phyloP scores from a whole-genome alignment of 30 jellyfish, hydroid and myxozoan species.

The Catostylus mosaicus region DNA sequence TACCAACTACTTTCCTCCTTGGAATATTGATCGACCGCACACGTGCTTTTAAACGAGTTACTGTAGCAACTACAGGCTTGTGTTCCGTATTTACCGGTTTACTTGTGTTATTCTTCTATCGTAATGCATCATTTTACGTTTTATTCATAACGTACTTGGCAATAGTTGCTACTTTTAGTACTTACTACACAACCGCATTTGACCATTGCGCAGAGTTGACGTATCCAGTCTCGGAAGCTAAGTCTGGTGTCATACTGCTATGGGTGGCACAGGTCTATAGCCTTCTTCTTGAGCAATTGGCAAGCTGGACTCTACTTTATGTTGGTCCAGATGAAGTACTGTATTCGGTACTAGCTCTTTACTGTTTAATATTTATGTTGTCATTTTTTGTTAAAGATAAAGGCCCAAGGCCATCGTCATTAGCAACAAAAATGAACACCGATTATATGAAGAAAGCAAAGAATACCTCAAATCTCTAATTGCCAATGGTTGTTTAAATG shows the following conservation, averaged over 20 bases:
- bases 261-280: constrained; percentile 66
- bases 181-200: constrained; percentile 87
- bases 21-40: constrained; percentile 78
- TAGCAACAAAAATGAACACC: too few relatives aligned
- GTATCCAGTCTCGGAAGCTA: constrained; percentile 59
- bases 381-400: constrained; percentile 15
- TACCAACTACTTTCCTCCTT: constrained; percentile 59
- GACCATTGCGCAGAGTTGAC: constrained; percentile 87
- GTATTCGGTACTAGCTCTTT: neutral
- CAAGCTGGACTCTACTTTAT: constrained; percentile 16
- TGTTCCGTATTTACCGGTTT: constrained; percentile 38
- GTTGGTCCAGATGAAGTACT: constrained; percentile 5
- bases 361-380: neutral
- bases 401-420: constrained; percentile 11
- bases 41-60: constrained; percentile 51
- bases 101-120: constrained; percentile 44
- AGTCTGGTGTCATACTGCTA: constrained; percentile 52
- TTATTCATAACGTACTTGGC: constrained; percentile 21
- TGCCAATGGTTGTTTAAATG: too few relatives aligned
- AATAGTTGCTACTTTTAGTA: constrained; percentile 30
- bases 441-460: too few relatives aligned
- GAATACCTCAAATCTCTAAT: too few relatives aligned
- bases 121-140: constrained; percentile 9
- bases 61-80: constrained; percentile 52
- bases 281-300: constrained; percentile 16